Conservation (phyloP, 2,888 invertebrate species). For the Tinea pellionella region DNA sequence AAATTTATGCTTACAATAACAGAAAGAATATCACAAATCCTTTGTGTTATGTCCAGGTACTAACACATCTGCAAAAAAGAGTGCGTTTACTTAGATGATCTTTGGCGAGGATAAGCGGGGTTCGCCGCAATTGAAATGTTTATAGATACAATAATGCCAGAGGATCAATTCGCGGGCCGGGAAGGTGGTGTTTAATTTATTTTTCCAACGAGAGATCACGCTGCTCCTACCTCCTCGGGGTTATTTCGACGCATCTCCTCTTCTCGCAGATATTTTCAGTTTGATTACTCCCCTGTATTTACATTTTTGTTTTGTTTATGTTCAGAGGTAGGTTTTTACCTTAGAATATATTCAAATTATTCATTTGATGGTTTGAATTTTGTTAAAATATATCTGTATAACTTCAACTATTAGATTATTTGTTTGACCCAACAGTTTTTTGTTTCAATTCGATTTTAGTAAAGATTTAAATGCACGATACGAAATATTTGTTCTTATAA, state of each 20-base stretch:
- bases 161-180: conserved; percentile 48
- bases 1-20: too few species aligned
- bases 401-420: background rate
- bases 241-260: conserved; percentile 6
- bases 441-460: too few species aligned
- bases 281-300: conserved; percentile 10
- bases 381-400: background rate
- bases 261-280: conserved; percentile 4
- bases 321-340: background rate
- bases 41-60: too few species aligned
- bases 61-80: background rate
- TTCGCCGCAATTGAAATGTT: conserved; percentile 56
- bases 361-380: background rate
- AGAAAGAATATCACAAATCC: too few species aligned
- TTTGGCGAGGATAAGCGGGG: conserved; percentile 26
- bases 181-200: conserved; percentile 51
- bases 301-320: conserved; percentile 13
- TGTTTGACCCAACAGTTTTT: too few species aligned
- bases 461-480: too few species aligned
- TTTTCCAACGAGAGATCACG: conserved; percentile 30
- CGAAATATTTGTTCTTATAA: too few species aligned
- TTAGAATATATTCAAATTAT: background rate
- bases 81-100: conserved; percentile 19
- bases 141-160: conserved; percentile 58
- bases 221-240: conserved; percentile 11